phyloP scores from a whole-genome alignment of 2,888 invertebrate species.

The Monochamus alternatus region DNA sequence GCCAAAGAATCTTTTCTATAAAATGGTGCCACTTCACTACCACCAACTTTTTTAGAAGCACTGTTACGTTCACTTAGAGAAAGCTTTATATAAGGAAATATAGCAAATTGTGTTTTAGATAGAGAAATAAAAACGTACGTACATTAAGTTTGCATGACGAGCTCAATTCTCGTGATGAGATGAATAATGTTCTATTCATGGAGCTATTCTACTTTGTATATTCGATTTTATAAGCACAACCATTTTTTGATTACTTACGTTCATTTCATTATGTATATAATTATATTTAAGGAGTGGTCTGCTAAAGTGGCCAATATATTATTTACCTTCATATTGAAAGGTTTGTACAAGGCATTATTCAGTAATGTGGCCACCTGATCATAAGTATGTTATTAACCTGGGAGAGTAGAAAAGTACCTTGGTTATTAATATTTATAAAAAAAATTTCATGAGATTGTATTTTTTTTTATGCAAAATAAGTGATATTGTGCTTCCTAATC shows the following conservation, averaged over 20 bases:
- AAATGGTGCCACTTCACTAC: slow-evolving; percentile 67
- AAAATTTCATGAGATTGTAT: background rate
- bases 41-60: slow-evolving; percentile 65
- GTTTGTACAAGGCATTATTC: slow-evolving; percentile 26
- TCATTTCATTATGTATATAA: slow-evolving; percentile 31
- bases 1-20: slow-evolving; percentile 60
- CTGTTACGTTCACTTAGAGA: slow-evolving; percentile 65
- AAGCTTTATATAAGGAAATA: slow-evolving; percentile 64
- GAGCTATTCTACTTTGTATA: slow-evolving; percentile 46
- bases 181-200: slow-evolving; percentile 41
- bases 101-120: slow-evolving; percentile 67
- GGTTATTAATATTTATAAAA: background rate
- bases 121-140: slow-evolving; percentile 55
- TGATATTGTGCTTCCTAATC: background rate
- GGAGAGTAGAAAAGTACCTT: slow-evolving; percentile 13
- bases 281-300: slow-evolving; percentile 15
- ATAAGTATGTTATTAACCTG: slow-evolving; percentile 14
- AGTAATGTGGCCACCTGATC: slow-evolving; percentile 25
- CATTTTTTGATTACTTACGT: slow-evolving; percentile 20
- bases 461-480: background rate
- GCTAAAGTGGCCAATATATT: slow-evolving; percentile 21
- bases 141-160: slow-evolving; percentile 61
- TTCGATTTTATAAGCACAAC: slow-evolving; percentile 32
- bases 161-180: slow-evolving; percentile 62
- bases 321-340: slow-evolving; percentile 39